phyloP scores from a whole-genome alignment of 2,797 vertebrate species.

The Sebastes hubbsi region DNA sequence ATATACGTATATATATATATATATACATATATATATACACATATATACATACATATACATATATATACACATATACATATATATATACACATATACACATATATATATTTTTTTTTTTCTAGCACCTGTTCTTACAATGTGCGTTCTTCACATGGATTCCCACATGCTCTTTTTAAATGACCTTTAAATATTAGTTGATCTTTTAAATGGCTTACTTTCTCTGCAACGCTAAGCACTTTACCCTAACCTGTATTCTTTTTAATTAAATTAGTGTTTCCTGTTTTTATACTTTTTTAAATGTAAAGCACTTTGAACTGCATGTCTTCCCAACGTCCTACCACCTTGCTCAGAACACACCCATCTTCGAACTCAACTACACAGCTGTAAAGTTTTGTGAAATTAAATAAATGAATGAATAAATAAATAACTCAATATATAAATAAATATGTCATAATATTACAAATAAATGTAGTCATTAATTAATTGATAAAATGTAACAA shows the following conservation, averaged over 20 bases:
- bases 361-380: neutral
- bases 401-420: too few species aligned
- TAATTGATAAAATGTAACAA: too few species aligned
- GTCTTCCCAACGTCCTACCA: neutral
- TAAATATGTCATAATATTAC: too few species aligned
- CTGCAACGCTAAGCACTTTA: accelerated
- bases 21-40: neutral
- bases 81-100: accelerated
- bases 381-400: neutral
- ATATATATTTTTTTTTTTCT: neutral
- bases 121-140: neutral
- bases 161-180: neutral
- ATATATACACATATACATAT: accelerated
- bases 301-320: neutral
- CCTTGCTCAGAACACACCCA: accelerated
- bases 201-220: neutral
- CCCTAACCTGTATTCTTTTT: neutral
- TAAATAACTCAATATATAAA: too few species aligned
- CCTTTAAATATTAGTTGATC: neutral
- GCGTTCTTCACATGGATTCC: neutral
- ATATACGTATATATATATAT: accelerated
- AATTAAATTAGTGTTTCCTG: accelerated
- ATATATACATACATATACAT: too few species aligned
- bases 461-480: too few species aligned
- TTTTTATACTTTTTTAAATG: neutral